A percentile compares a stretch with the other conserved stretches of the same genome.
Evolutionary conservation across 1,140 invertebrate genomes (phyloP).

Genomic region (Brachionus calyciflorus): DNA sequence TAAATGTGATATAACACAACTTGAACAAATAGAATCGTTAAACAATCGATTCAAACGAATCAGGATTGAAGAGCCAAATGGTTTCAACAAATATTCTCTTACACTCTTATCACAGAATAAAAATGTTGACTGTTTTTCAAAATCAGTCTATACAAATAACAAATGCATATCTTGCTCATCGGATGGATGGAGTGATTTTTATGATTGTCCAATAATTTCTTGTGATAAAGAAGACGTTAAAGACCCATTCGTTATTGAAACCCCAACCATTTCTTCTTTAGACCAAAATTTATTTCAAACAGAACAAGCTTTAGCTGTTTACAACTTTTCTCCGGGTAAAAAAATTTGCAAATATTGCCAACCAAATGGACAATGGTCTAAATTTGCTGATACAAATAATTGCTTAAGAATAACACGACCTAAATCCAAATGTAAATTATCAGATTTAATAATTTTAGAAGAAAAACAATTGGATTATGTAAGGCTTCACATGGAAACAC

Average conservation of each 20-base stretch:
- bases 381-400: background rate
- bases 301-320: background rate
- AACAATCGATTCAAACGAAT: too few relatives aligned
- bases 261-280: background rate
- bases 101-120: too few relatives aligned
- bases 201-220: background rate
- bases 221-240: background rate
- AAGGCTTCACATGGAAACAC: conserved; percentile 7
- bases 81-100: too few relatives aligned
- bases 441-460: conserved; percentile 2
- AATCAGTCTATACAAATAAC: background rate
- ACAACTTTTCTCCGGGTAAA: conserved; percentile 4
- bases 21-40: too few relatives aligned
- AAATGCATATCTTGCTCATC: background rate
- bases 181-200: conserved; percentile 13
- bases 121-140: background rate
- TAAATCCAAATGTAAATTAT: background rate
- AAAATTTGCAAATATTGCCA: conserved; percentile 36
- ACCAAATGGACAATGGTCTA: conserved; percentile 37
- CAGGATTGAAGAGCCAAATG: too few relatives aligned
- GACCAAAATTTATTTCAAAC: background rate
- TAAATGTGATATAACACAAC: too few relatives aligned
- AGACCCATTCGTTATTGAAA: background rate
- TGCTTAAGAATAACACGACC: background rate
- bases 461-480: background rate